phyloP scores from a whole-genome alignment of 2,888 invertebrate genomes.

The Aleiodes alternator region DNA sequence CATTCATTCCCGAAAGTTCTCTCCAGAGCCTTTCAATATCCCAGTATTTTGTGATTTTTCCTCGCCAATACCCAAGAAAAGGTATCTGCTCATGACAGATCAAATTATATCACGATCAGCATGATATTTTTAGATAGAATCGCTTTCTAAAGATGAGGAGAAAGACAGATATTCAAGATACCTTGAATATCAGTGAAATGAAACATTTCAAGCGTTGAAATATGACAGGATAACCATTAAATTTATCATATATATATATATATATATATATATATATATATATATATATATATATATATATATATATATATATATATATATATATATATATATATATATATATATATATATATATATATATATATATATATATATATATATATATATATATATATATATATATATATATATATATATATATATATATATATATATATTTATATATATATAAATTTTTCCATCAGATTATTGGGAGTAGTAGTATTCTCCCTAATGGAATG shows the following conservation, averaged over 20 bases:
- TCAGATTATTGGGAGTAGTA: background rate
- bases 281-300: conserved; percentile 2
- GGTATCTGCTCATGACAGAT: conserved; percentile 29
- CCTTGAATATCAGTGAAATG: conserved; percentile 3
- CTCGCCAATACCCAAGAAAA: background rate
- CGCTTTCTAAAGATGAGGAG: background rate
- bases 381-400: conserved; percentile 4
- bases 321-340: conserved; percentile 12
- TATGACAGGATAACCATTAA: conserved; percentile 29
- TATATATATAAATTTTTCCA: conserved; percentile 1
- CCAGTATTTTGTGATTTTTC: conserved; percentile 1
- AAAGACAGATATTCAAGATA: background rate
- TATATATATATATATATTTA: conserved; percentile 7
- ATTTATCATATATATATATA: conserved; percentile 7
- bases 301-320: conserved; percentile 5
- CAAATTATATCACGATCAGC: conserved; percentile 26
- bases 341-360: conserved; percentile 1
- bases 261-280: conserved; percentile 9
- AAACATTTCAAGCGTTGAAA: conserved; percentile 32
- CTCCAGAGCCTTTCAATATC: background rate
- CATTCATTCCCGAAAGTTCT: conserved; percentile 10
- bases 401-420: conserved; percentile 4
- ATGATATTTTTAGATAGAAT: background rate
- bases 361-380: conserved; percentile 1
- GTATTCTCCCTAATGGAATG: conserved; percentile 33